Percentiles rank a stretch among this genome's conserved stretches.
Conservation (phyloP, 1,140 invertebrate genomes). For the Phymastichus coffea region DNA sequence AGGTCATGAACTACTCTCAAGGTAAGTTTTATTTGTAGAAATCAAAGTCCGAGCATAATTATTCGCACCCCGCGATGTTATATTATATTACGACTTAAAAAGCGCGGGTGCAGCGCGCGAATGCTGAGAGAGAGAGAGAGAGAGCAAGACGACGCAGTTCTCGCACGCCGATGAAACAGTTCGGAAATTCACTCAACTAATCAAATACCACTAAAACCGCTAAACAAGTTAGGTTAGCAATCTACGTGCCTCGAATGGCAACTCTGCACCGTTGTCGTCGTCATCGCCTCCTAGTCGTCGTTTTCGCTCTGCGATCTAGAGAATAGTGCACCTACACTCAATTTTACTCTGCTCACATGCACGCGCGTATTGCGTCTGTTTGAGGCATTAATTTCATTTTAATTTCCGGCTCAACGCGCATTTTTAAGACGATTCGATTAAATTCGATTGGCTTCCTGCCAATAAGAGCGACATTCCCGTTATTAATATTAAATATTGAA, state of each 20-base stretch:
- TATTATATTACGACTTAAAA: neutral
- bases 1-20: slow-evolving; percentile 58
- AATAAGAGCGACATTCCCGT: too few relatives aligned
- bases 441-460: too few relatives aligned
- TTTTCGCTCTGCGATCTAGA: neutral
- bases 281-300: neutral
- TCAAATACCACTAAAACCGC: slow-evolving; percentile 57
- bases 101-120: neutral
- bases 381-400: too few relatives aligned
- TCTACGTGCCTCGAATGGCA: slow-evolving; percentile 54
- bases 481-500: too few relatives aligned
- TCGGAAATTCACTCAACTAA: slow-evolving; percentile 56
- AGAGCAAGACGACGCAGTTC: too few relatives aligned
- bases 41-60: too few relatives aligned
- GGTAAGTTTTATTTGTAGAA: slow-evolving; percentile 46
- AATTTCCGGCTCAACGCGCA: too few relatives aligned
- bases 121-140: slow-evolving; percentile 12
- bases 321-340: too few relatives aligned
- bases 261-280: slow-evolving; percentile 30
- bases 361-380: too few relatives aligned
- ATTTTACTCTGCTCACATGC: too few relatives aligned
- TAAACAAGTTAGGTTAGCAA: slow-evolving; percentile 55
- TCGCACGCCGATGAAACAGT: slow-evolving; percentile 48
- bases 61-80: neutral
- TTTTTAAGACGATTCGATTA: too few relatives aligned